Base-by-base conservation (phyloP, 2,797 vertebrate genomes). In the Amblyraja radiata region DNA sequence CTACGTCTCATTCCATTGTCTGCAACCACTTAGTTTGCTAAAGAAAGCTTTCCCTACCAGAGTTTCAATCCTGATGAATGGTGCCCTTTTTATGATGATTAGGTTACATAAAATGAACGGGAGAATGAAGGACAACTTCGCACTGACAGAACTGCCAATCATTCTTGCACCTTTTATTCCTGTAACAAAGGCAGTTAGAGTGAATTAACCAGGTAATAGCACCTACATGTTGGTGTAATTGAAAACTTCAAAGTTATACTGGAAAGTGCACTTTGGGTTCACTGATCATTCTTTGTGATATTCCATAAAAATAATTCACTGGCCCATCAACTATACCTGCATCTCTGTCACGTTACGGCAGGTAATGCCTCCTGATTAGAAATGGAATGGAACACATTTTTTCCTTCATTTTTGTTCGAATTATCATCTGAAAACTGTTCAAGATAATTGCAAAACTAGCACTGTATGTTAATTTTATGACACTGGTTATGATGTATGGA, bases 341-440 rank as follows among this genome's bases (percentile, higher is more conserved):
- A 28, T 93, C 79, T 18, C 18, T 65, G 16, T 58, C 63, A 84
- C 36, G 39, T 46, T 46, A 54, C 23, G 68, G 73, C 90, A 76
- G 23, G 81, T 81, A 86, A 32, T 76, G 28, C 21, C 25, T 93
- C 74, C 65, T 61, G 28, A 88, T 83, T 86, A 25, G 54, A 61
- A 76, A 63, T 88, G 23, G 63, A 76, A 63, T 88, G 23, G 63
- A 84, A 90, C 83, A 76, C 21, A 93, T 77, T 86, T 93, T 46
- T 13, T 3, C 63, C 46, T 84, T 74, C 1, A 92, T 74, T 74
- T 73, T 91, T 74, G 36, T 91, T 91, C 39, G 61, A 90, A 68
- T 90, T 90, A 32, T 71, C 39, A 76, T n/a, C 39, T 91, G 21
- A 74, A 90, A 90, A 65, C 63, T 32, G 8, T 28, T 92, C 68